Base-by-base conservation (phyloP, 1,140 invertebrate genomes). In the Aphaenogaster rudis region DNA sequence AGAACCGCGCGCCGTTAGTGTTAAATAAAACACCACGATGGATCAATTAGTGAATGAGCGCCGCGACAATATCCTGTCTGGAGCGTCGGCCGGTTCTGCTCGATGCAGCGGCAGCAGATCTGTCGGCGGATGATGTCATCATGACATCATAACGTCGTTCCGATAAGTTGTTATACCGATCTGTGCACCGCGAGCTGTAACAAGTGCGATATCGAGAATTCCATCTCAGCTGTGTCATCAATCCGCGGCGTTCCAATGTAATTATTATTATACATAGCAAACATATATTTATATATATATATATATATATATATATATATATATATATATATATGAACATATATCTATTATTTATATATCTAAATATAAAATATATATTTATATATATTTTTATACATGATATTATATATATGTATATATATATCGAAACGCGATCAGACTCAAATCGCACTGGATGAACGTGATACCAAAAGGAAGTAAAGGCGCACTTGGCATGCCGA, bases 11-110 rank as follows among this genome's bases (percentile, higher is more conserved):
- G 67, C 72, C 45, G 61, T 87, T 79, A 87, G 93, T 90, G 92
- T 93, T 92, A 93, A 93, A 93, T 94, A 92, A 94, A 94, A 93
- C 89, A 92, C 86, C 88, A 92, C 93, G 92, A 93, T 94, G 92
- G 88, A 95, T 94, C 94, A 95, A 94, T 95, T 95, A 95, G 93
- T 88, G 92, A 94, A 94, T 93, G 93, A 94, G 92, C 88, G 92
- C 92, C 89, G 91, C 93, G 93, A 93, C 93, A 93, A 94, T 94
- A 94, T 94, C 93, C 94, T 93, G 94, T 93, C 94, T 94, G 91
- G 91, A 91, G 86, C 87, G 90, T 93, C 87, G 82, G 67, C 85
- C 74, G 86, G 59, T 81, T 85, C 69, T 42, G 74, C 71, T 57
- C 87, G 64, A 66, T 84, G 82, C 87, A 79, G 77, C 78, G 66